Evolutionary conservation across 1,140 invertebrate genomes (phyloP).

Genomic region (Chironomus striatipennis): DNA sequence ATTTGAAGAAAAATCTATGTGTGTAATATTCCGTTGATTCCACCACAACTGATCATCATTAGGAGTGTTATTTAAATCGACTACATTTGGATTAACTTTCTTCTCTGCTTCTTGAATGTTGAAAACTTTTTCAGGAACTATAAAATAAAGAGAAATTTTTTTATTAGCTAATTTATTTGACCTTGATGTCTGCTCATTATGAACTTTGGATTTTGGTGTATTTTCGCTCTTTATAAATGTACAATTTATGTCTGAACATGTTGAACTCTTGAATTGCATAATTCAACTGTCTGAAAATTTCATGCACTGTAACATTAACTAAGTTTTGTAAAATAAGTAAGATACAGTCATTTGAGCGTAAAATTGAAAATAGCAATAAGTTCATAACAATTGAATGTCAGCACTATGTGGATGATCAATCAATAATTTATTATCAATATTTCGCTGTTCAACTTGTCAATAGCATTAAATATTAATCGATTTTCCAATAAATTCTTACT

Average conservation of each 20-base stretch:
- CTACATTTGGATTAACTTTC: constrained; percentile 56
- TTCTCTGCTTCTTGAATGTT: constrained; percentile 65
- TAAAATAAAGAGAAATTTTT: constrained; percentile 31
- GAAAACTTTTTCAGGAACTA: constrained; percentile 76
- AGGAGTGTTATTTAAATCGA: constrained; percentile 43
- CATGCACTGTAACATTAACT: no score
- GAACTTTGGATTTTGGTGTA: neutral
- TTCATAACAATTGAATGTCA: no score
- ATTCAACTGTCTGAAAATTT: no score
- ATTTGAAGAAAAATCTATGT: constrained; percentile 75
- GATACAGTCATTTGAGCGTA: no score
- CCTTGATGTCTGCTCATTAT: neutral
- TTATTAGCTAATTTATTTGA: neutral
- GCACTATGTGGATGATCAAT: no score
- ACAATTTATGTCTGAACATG: no score
- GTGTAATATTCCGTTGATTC: constrained; percentile 68
- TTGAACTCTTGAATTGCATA: no score
- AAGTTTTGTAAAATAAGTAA: no score
- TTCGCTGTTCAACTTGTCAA: no score
- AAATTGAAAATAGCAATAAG: no score
- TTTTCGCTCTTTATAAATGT: neutral
- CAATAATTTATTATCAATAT: no score
- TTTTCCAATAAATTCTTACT: constrained; percentile 45
- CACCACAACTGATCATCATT: constrained; percentile 69
- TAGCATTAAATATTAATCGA: neutral